Evolutionary conservation across 2,113 vertebrate species (phyloP).

Genomic region (Pipra filicauda): DNA sequence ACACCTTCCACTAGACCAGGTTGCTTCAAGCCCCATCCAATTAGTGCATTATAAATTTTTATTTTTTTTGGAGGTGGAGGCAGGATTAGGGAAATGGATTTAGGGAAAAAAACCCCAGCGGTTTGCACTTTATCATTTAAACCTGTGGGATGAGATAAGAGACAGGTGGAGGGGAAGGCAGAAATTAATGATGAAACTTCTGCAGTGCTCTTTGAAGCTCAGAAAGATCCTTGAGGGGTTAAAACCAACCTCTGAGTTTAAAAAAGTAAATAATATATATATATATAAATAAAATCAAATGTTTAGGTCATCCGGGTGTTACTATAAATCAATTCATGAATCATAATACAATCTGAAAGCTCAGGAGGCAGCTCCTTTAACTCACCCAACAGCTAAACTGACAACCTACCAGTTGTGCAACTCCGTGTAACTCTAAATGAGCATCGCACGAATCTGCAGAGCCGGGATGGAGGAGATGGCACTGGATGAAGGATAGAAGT

Average conservation of each 20-base stretch:
- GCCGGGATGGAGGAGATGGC: background rate
- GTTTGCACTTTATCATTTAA: background rate
- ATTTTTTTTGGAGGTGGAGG: fast-evolving
- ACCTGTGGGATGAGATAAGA: background rate
- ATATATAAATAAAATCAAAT: background rate
- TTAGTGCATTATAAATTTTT: no score
- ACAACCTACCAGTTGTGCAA: background rate
- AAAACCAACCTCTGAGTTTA: fast-evolving
- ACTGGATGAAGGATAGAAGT: background rate
- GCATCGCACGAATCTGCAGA: background rate
- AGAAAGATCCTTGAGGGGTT: background rate
- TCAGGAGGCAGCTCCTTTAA: background rate
- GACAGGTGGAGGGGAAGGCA: background rate
- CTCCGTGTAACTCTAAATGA: background rate
- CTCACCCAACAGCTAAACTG: background rate
- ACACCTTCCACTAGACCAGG: background rate
- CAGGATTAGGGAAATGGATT: background rate
- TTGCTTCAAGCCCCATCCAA: background rate
- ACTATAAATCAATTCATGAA: background rate
- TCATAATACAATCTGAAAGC: background rate
- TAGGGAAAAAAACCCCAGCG: fast-evolving
- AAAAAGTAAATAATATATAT: no score
- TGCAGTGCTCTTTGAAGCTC: background rate
- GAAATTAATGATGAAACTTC: background rate
- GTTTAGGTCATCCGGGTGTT: background rate